A percentile compares a stretch with the other conserved stretches of the same genome.
These are phyloP conservation scores for Microcebus griseorufus DNA, from an alignment of 2,113 vertebrate species.

Conservation along the genomic window DNA sequence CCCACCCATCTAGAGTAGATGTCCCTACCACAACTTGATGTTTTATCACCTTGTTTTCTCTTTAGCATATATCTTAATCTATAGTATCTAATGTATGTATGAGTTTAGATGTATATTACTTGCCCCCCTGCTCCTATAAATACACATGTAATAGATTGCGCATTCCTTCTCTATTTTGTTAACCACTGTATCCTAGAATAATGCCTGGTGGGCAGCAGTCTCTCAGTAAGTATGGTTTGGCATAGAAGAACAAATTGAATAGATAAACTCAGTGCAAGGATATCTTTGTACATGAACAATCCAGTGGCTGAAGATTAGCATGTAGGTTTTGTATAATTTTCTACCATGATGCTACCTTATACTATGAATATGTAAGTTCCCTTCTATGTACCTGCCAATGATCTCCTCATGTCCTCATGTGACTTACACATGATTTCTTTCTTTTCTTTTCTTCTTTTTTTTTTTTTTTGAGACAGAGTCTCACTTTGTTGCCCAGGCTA, in stretches of 20 bases:
- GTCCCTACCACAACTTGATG: neutral
- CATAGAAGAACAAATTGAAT: neutral
- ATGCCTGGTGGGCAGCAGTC: neutral
- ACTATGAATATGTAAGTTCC: neutral
- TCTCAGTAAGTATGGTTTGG: neutral
- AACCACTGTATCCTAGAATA: neutral
- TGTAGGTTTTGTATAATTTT: neutral
- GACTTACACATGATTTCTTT: neutral
- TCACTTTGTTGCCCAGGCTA: too few species aligned
- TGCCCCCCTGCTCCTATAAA: too few species aligned
- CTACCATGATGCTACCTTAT: neutral
- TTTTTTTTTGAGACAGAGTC: too few species aligned
- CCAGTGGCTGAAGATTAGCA: neutral
- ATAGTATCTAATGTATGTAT: neutral
- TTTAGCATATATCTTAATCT: neutral
- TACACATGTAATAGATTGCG: neutral
- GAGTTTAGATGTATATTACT: neutral
- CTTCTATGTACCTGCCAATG: neutral
- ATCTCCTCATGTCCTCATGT: too few species aligned
- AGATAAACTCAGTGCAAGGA: neutral
- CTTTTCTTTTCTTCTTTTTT: neutral
- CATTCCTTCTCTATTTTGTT: neutral
- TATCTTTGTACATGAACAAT: neutral
- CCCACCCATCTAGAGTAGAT: neutral
- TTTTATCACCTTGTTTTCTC: neutral